Base-by-base conservation (phyloP, 2,888 invertebrate genomes). In the Andrena haemorrhoa region DNA sequence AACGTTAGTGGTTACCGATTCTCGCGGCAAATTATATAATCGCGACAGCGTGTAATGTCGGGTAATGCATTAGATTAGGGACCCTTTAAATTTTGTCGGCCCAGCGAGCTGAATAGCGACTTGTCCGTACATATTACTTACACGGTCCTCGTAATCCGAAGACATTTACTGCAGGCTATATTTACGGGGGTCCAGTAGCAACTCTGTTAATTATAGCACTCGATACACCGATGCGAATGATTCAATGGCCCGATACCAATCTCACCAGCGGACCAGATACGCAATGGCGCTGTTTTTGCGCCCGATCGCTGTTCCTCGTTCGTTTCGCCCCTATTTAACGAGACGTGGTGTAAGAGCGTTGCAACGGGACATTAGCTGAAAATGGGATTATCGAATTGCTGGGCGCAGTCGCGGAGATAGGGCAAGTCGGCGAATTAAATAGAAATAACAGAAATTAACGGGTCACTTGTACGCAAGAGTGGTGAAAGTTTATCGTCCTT, bases 181-280 rank as follows among this genome's bases (percentile, higher is more conserved):
- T 74, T 83, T 76, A 72, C 64, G 64, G 79, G 23, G 33, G 64
- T 73, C 84, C 82, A 84, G 90, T 87, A 87, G 90, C 83, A 56
- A 72, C 56, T 80, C 66, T 79, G 83, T 82, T 90, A 90, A 89
- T 89, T 90, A 86, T 82, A 82, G 79, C 79, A 78, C 53, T 83
- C 73, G 80, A 72, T 79, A 68, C 73, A 33, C 63, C 71, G 69
- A 72, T 69, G 64, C 66, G 53, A 71, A 70, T 86, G 70, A 82
- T 80, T 80, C 86, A 71, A 61, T 72, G 84, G 20, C 47, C 64
- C 63, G 72, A 83, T 79, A 75, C 16, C 41, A 73, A 78, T 81
- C 79, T 69, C 23, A 56, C 61, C 20, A 69, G 61, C 49, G 29
- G 66, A 56, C 41, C 41, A 29, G 53, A 75, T 47, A 75, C 64